Evolutionary conservation across 2,113 vertebrate species (phyloP).

Genomic region (Rhinolophus ferrumequinum): DNA sequence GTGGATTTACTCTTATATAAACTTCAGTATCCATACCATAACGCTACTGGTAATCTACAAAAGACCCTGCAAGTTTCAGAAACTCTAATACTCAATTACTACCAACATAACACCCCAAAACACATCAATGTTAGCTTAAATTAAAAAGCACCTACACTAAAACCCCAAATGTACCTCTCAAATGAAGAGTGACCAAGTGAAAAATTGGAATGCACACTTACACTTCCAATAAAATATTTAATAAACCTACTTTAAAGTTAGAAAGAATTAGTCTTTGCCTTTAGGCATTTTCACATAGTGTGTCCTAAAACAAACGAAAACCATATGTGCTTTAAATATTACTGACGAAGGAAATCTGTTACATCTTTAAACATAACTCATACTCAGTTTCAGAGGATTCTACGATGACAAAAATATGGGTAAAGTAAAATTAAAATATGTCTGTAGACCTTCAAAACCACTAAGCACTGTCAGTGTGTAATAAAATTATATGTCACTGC

Average conservation of each 20-base stretch:
- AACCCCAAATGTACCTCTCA: background rate
- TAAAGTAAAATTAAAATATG: background rate
- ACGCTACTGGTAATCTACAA: background rate
- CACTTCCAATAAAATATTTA: background rate
- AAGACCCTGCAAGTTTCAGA: background rate
- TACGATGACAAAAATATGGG: background rate
- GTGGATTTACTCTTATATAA: background rate
- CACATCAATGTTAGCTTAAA: background rate
- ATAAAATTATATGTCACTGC: background rate
- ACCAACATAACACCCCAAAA: background rate
- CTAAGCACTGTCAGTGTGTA: background rate
- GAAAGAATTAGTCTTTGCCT: background rate
- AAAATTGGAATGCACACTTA: background rate
- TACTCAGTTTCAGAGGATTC: background rate
- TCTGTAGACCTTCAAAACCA: background rate
- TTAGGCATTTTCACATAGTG: background rate
- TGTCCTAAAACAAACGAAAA: background rate
- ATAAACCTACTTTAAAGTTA: background rate
- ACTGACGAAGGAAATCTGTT: background rate
- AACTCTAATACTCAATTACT: background rate
- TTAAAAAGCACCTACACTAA: background rate
- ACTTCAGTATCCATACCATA: background rate
- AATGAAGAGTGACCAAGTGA: background rate
- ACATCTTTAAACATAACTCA: constrained; percentile 3
- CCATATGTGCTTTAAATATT: background rate